Evolutionary conservation across 2,797 vertebrate genomes (phyloP).

Genomic region (Anas georgica): DNA sequence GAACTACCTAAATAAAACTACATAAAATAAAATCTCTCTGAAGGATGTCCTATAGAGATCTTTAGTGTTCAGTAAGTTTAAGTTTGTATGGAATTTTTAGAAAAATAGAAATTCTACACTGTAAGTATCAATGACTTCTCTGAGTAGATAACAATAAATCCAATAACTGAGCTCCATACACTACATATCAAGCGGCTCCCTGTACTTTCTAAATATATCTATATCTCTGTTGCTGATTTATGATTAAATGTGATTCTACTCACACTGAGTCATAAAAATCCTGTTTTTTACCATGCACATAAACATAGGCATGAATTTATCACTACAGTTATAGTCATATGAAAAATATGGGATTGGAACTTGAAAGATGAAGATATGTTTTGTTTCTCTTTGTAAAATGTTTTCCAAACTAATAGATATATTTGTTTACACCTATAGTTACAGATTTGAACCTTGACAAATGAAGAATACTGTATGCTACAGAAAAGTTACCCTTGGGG

Average conservation of each 20-base stretch:
- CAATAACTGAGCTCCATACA: conserved; percentile 30
- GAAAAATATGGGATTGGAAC: background rate
- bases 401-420: background rate
- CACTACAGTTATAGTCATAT: background rate
- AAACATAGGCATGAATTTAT: background rate
- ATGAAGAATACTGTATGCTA: background rate
- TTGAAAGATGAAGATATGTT: background rate
- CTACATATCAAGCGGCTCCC: conserved; percentile 3
- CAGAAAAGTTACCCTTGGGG: background rate
- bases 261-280: conserved; percentile 33
- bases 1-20: background rate
- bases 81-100: background rate
- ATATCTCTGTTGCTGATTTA: conserved; percentile 24
- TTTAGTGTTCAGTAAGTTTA: background rate
- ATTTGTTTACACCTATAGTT: background rate
- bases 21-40: background rate
- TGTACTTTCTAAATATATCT: conserved; percentile 25
- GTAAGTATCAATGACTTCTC: background rate
- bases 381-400: background rate
- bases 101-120: background rate
- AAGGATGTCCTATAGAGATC: background rate
- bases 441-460: background rate
- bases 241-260: conserved; percentile 37
- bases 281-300: background rate
- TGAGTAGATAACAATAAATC: background rate